Conservation (phyloP, 1,140 invertebrate species). For the Penaeus indicus region DNA sequence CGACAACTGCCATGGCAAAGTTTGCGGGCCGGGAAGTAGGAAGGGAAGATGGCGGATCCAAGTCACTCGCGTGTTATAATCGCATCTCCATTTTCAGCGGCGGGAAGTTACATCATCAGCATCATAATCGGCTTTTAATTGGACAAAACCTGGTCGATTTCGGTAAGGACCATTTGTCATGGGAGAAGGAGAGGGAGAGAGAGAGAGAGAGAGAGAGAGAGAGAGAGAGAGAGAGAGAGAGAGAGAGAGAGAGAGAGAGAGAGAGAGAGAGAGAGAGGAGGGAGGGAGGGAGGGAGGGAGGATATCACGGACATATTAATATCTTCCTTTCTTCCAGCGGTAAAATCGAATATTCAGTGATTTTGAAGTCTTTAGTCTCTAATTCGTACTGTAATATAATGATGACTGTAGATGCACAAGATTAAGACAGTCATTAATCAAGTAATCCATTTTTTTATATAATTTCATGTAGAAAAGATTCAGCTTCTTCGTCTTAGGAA, state of each 20-base stretch:
- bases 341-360: no score
- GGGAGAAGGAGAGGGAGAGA: not conserved
- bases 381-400: no score
- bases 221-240: no score
- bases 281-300: no score
- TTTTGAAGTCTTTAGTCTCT: no score
- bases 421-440: no score
- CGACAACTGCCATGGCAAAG: not conserved
- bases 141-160: slow-evolving; percentile 46
- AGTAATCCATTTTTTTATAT: no score
- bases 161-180: not conserved
- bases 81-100: slow-evolving; percentile 52
- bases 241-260: no score
- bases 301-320: not conserved
- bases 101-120: slow-evolving; percentile 48
- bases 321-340: not conserved
- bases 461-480: no score
- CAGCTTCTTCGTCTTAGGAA: not conserved
- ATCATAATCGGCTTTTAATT: slow-evolving; percentile 54
- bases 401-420: no score
- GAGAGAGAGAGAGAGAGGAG: no score
- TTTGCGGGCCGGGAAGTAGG: not conserved
- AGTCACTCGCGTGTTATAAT: slow-evolving; percentile 47
- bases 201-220: no score
- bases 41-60: not conserved